phyloP scores from a whole-genome alignment of 2,113 vertebrate species.

The Clupea harengus region DNA sequence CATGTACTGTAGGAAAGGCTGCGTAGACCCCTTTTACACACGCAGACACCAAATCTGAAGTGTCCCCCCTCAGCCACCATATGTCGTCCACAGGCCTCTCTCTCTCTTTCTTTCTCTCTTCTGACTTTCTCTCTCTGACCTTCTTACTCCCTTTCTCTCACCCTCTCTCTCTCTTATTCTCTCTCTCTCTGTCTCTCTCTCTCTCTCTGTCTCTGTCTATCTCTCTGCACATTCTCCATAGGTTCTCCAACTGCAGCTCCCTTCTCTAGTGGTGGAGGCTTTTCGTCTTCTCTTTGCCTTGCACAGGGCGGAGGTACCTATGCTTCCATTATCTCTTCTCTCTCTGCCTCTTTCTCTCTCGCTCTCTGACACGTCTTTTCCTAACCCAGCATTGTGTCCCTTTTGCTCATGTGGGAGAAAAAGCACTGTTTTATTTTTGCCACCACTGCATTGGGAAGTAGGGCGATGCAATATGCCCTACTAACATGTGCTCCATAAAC shows the following conservation, averaged over 20 bases:
- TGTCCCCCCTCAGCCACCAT: neutral
- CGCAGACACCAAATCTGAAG: neutral
- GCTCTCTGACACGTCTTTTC: slow-evolving; percentile 15
- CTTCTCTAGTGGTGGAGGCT: slow-evolving; percentile 74
- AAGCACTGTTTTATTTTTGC: neutral
- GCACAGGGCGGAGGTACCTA: slow-evolving; percentile 71
- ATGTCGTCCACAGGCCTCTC: neutral
- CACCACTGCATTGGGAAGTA: slow-evolving; percentile 33
- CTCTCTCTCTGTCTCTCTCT: neutral
- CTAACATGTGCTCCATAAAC: slow-evolving; percentile 18
- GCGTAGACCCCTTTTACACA: neutral
- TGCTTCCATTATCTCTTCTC: slow-evolving; percentile 33
- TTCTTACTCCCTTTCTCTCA: neutral
- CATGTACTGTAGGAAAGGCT: neutral
- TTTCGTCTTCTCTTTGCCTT: slow-evolving; percentile 71
- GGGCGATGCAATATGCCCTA: neutral
- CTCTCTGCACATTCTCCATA: slow-evolving; percentile 53
- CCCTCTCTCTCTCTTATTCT: neutral
- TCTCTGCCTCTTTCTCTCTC: slow-evolving; percentile 18
- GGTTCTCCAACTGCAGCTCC: slow-evolving; percentile 73
- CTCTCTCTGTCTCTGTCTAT: slow-evolving; percentile 23
- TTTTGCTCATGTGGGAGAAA: slow-evolving; percentile 31
- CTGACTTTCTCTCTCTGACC: neutral
- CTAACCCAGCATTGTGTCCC: slow-evolving; percentile 30
- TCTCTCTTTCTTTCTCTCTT: neutral